Evolutionary conservation across 1,140 invertebrate genomes (phyloP).

Genomic region (Meteorus sp.): DNA sequence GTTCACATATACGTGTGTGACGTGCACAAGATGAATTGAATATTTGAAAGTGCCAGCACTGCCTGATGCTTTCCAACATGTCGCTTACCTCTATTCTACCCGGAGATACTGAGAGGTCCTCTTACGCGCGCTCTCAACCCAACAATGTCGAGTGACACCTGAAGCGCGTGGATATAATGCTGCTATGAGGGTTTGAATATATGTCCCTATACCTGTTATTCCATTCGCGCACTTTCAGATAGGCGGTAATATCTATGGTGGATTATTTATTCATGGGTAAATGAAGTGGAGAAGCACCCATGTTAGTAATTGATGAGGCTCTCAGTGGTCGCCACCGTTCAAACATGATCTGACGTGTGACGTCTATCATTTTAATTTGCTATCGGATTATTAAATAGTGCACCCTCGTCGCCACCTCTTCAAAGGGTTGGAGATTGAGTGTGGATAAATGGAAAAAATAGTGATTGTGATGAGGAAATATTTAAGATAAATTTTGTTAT

Average conservation of each 20-base stretch:
- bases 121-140: slow-evolving; percentile 23
- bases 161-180: slow-evolving; percentile 14
- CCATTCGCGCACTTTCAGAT: slow-evolving; percentile 8
- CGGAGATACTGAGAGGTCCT: too few relatives aligned
- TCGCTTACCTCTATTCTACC: too few relatives aligned
- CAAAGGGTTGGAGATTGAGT: not conserved
- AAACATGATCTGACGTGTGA: too few relatives aligned
- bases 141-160: slow-evolving; percentile 32
- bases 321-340: slow-evolving; percentile 54
- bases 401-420: slow-evolving; percentile 12
- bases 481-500: too few relatives aligned
- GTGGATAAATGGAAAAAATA: too few relatives aligned
- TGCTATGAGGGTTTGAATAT: not conserved
- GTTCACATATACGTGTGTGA: too few relatives aligned
- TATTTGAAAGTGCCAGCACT: too few relatives aligned
- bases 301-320: slow-evolving; percentile 55
- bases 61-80: not conserved
- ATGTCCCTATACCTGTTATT: not conserved
- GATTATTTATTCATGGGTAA: slow-evolving; percentile 57
- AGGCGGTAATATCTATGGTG: slow-evolving; percentile 27
- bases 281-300: slow-evolving; percentile 49
- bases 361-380: slow-evolving; percentile 58
- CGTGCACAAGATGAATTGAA: too few relatives aligned
- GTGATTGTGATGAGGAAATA: too few relatives aligned
- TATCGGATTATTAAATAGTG: slow-evolving; percentile 48